Base-by-base conservation (phyloP, 2,113 vertebrate species). In the Ptilonorhynchus violaceus region DNA sequence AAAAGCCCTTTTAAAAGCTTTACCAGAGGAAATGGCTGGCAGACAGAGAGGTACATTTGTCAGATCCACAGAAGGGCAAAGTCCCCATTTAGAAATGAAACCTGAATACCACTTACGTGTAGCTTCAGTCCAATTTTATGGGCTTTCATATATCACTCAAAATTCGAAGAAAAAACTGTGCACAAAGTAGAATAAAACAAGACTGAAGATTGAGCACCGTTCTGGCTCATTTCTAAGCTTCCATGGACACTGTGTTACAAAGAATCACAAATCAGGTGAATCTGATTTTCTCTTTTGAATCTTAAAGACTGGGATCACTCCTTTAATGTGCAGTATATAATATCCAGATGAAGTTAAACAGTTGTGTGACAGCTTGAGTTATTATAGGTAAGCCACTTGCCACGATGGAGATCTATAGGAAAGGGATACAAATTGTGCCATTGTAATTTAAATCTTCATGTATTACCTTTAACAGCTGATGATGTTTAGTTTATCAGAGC, bases 31-130 rank as follows among this genome's bases (percentile, higher is more conserved):
- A 96, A 93, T 69, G 87, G 72, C 72, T 91, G 76, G 49, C 82
- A 88, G 91, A 83, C 22, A 85, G 73, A 95, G 52, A 95, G 92
- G 91, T 76, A 58, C 77, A 95, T 98, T 98, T 97, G 78, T 96
- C 93, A 98, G 89, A 96, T 72, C 80, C 73, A 79, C 85, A 92
- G 96, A 96, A 95, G 93, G 96, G 92, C 94, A 96, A 88, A 94
- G 87, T 96, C 83, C 46, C 78, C 95, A 92, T 97, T 97, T 97
- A 96, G 92, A 94, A 97, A 77, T 66, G 85, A 95, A 95, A 77
- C 77, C 82, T 93, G 93, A 97, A 95, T 84, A 96, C 81, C 93
- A 97, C 82, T 97, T 97, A 97, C 2, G 1, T 35, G 84, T 89
- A 42, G 88, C 81, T 97, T 77, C 80, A 92, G 82, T 96, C 74